phyloP scores from a whole-genome alignment of 1,140 invertebrate genomes.

The Bombus superbus region DNA sequence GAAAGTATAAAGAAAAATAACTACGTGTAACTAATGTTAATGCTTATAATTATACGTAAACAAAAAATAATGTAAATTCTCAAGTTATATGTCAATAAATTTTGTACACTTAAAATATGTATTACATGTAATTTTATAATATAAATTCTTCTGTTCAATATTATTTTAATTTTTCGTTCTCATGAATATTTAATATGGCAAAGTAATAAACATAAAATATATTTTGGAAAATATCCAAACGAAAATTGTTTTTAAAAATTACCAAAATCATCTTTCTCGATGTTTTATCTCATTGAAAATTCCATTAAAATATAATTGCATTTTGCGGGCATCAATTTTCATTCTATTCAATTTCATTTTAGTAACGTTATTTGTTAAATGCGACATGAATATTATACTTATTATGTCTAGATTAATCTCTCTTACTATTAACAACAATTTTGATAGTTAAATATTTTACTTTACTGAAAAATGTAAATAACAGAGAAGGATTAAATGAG shows the following conservation, averaged over 20 bases:
- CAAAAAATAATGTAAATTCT: neutral
- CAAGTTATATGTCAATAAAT: neutral
- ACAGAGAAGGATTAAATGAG: neutral
- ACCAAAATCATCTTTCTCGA: neutral
- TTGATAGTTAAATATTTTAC: constrained; percentile 7
- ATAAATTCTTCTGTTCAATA: neutral
- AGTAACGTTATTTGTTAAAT: no score
- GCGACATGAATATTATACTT: no score
- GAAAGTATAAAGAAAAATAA: neutral
- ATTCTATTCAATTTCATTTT: no score
- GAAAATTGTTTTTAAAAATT: neutral
- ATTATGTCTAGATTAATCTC: no score
- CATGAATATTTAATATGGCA: neutral
- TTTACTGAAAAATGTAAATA: neutral
- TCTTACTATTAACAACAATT: neutral
- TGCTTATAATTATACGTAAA: neutral
- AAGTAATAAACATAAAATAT: neutral
- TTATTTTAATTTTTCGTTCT: neutral
- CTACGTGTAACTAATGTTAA: neutral
- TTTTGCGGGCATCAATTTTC: neutral
- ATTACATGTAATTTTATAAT: neutral
- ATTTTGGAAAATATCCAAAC: no score
- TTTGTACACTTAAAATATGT: neutral
- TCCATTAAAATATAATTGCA: neutral
- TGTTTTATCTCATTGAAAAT: neutral